Evolutionary conservation across 1,140 invertebrate species (phyloP).

Genomic region (Anoplolepis gracilipes): DNA sequence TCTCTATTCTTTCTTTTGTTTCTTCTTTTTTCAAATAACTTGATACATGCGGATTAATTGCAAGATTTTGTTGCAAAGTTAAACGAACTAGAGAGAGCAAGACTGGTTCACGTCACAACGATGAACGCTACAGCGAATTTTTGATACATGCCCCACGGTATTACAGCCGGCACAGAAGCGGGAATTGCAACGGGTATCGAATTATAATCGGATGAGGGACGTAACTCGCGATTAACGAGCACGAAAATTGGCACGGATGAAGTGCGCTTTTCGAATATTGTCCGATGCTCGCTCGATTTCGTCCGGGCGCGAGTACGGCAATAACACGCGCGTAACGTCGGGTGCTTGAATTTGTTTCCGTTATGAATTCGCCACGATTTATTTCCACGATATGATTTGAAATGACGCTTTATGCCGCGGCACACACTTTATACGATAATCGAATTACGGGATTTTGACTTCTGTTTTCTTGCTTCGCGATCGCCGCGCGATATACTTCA

Average conservation of each 20-base stretch:
- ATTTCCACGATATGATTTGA: slow-evolving; percentile 22
- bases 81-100: background rate
- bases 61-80: background rate
- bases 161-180: slow-evolving; percentile 1
- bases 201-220: slow-evolving; percentile 55
- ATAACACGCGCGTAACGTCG: background rate
- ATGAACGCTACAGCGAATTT: background rate
- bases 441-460: slow-evolving; percentile 39
- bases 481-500: background rate
- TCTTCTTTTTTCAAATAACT: background rate
- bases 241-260: slow-evolving; percentile 57
- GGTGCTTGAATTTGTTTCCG: slow-evolving; percentile 30
- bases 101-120: background rate
- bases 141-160: slow-evolving; percentile 23
- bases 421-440: slow-evolving; percentile 30
- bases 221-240: slow-evolving; percentile 55
- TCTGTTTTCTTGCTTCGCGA: slow-evolving; percentile 1
- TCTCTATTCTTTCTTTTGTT: background rate
- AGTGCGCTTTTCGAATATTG: slow-evolving; percentile 50
- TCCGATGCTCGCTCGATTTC: slow-evolving; percentile 30
- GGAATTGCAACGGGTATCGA: slow-evolving; percentile 58
- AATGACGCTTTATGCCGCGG: background rate
- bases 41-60: background rate
- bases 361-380: slow-evolving; percentile 38
- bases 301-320: background rate